Base-by-base conservation (phyloP, 2,888 invertebrate genomes). In the Drosophila neutralis region DNA sequence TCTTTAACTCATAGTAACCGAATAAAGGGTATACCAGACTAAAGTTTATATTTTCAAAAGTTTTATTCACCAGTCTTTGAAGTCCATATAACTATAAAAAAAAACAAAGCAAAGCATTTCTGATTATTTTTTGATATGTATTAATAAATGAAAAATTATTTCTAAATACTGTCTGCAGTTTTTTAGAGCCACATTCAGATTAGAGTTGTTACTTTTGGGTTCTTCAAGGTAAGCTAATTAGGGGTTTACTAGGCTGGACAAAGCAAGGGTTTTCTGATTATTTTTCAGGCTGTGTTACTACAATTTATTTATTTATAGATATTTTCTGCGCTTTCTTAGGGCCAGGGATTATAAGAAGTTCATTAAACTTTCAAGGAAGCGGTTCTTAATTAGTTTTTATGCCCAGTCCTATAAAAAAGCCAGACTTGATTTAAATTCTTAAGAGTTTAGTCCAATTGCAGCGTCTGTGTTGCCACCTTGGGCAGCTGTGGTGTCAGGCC, bases 401-500 rank as follows among this genome's bases (percentile, higher is more conserved):
- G 0, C 4, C 8, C 45, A 45, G 15, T 24, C 4, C 24, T 4
- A 15, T 54, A 5, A n/a, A 11, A 27, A 64, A 38, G 42, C 64
- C 36, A 2, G 36, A 56, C 27, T 58, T 29, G 18, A 7, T 6
- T 18, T 15, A 7, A 36, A 27, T 35, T 36, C 36, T 71, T 36
- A 7, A 18, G 56, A 21, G 29, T 10, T 59, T 29, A 31, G 40
- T 27, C 27, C 52, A n/a, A 36, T 45, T 56, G 65, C 59, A 40
- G 65, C 48, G 21, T 57, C 53, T 60, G 60, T 40, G 58, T 56
- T 72, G 78, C 63, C 69, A 76, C 77, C 80, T 80, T 71, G 64
- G 72, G 69, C 77, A 80, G 77, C 77, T 80, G 70, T 31, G 67
- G 54, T 77, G 81, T 63, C 68, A 63, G 54, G 65, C 66, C 64